A percentile compares a stretch with the other conserved stretches of the same genome.
Conservation (phyloP, 2,888 invertebrate genomes). For the Microctonus hyperodae region DNA sequence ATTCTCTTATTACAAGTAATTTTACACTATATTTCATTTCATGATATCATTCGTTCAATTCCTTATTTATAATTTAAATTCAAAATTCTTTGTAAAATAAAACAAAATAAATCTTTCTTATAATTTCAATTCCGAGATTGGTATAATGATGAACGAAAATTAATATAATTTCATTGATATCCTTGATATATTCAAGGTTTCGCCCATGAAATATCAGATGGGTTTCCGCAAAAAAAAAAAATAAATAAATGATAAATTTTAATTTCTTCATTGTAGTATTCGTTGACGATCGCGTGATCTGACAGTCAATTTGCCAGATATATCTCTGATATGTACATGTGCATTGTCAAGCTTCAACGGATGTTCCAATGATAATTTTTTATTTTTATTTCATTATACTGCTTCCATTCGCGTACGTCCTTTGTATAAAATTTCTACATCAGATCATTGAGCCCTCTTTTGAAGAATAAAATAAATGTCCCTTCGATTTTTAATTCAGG, state of each 20-base stretch:
- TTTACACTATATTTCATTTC: neutral
- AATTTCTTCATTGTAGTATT: conserved; percentile 16
- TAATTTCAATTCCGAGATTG: neutral
- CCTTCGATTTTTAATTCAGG: neutral
- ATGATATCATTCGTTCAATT: neutral
- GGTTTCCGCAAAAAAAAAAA: conserved; percentile 13
- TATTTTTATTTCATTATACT: neutral
- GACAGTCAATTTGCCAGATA: conserved; percentile 21
- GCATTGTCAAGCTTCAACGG: neutral
- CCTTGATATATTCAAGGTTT: conserved; percentile 6
- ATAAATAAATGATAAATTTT: neutral
- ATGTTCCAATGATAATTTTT: conserved; percentile 1
- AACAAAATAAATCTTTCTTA: neutral
- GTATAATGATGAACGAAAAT: neutral
- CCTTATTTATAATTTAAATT: neutral
- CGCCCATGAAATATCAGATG: conserved; percentile 5
- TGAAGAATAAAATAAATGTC: neutral
- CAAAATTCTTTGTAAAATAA: neutral
- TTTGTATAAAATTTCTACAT: neutral
- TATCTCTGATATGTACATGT: conserved; percentile 6
- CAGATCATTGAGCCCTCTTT: neutral
- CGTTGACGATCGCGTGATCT: conserved; percentile 27
- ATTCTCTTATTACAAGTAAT: neutral
- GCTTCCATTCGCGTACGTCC: neutral
- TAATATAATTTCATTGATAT: conserved; percentile 4